phyloP scores from a whole-genome alignment of 1,140 invertebrate species.

The Cotesia typhae region DNA sequence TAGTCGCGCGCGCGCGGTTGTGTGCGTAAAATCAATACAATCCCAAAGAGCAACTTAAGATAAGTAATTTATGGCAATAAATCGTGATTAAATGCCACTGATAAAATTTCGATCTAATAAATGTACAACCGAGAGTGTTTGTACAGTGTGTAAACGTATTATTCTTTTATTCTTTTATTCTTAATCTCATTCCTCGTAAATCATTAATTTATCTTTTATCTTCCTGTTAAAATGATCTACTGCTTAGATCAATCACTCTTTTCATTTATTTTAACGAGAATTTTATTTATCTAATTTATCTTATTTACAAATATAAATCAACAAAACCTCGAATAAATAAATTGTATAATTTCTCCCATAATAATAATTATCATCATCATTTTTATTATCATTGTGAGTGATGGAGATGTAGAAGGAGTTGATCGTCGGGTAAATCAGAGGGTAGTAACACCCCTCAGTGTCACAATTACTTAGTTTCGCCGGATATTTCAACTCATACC shows the following conservation, averaged over 20 bases:
- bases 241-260: not conserved
- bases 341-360: too few species aligned
- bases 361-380: not conserved
- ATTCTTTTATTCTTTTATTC: not conserved
- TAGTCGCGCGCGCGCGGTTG: constrained; percentile 17
- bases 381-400: not conserved
- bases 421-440: not conserved
- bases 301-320: too few species aligned
- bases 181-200: not conserved
- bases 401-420: not conserved
- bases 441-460: too few species aligned
- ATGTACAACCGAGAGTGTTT: constrained; percentile 19
- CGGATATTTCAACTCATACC: too few species aligned
- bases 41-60: constrained; percentile 36
- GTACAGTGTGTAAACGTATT: constrained; percentile 4
- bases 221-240: constrained; percentile 1
- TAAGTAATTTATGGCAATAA: constrained; percentile 38
- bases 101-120: constrained; percentile 33
- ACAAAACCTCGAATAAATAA: too few species aligned
- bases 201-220: not conserved
- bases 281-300: not conserved
- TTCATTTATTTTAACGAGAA: not conserved
- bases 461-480: too few species aligned
- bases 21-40: constrained; percentile 40
- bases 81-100: constrained; percentile 38